Percentiles rank a stretch among this genome's conserved stretches.
phyloP scores from a whole-genome alignment of 2,888 invertebrate genomes.

The Erebia epiphron region DNA sequence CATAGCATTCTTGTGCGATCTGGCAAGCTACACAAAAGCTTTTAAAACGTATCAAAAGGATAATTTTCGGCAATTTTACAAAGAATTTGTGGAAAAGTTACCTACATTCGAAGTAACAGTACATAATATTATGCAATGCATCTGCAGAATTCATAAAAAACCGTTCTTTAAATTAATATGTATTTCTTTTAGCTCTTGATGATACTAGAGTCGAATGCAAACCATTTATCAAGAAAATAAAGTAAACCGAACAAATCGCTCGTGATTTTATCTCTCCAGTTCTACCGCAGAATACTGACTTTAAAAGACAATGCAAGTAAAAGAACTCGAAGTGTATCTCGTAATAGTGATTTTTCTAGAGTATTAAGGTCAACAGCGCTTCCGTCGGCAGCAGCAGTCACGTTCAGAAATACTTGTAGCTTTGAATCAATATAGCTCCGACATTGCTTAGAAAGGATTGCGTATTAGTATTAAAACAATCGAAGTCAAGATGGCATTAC shows the following conservation, averaged over 20 bases:
- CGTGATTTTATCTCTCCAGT: conserved; percentile 1
- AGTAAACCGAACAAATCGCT: conserved; percentile 6
- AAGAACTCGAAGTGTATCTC: conserved; percentile 17
- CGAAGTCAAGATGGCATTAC: conserved; percentile 16
- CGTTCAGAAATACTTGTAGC: conserved; percentile 23
- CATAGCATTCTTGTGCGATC: no score
- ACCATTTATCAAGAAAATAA: neutral
- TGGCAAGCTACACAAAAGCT: no score
- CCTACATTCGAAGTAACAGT: no score
- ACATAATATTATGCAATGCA: no score
- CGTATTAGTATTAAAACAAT: conserved; percentile 23
- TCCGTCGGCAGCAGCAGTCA: conserved; percentile 18
- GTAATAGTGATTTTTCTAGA: conserved; percentile 22
- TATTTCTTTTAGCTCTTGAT: neutral
- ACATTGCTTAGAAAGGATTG: conserved; percentile 21
- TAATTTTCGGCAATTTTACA: no score
- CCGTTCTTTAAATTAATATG: no score
- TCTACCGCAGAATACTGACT: conserved; percentile 6
- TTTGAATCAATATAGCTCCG: conserved; percentile 19
- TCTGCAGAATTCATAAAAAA: no score
- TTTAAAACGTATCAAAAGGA: no score
- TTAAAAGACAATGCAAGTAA: conserved; percentile 20
- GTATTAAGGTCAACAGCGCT: conserved; percentile 24
- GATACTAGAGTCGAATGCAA: neutral
- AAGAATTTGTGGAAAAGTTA: no score